Percentiles rank a stretch among this genome's conserved stretches.
These are phyloP conservation scores for Hylaeus volcanicus DNA, from an alignment of 1,140 invertebrate genomes.

Conservation along the genomic window DNA sequence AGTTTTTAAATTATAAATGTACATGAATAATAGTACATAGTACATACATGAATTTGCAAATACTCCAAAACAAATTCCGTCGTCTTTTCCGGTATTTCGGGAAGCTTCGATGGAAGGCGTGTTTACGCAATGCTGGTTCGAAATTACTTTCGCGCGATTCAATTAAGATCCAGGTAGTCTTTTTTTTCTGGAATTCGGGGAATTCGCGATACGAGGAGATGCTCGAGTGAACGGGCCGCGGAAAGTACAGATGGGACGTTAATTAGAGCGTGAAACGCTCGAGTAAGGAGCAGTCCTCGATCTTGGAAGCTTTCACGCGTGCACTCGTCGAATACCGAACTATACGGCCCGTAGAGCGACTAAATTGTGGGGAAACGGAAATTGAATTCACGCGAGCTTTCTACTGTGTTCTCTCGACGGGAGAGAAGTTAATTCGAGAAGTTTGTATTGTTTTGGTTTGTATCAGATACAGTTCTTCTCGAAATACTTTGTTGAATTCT, in stretches of 20 bases:
- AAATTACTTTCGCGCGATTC: neutral
- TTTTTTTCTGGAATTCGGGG: neutral
- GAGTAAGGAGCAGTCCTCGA: slow-evolving; percentile 24
- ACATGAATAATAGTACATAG: no score
- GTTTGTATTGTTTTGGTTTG: slow-evolving; percentile 6
- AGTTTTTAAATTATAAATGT: no score
- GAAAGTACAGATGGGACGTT: slow-evolving; percentile 18
- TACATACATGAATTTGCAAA: no score
- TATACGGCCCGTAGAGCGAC: neutral
- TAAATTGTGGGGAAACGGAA: slow-evolving; percentile 4
- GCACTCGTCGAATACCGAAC: neutral
- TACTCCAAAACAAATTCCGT: neutral
- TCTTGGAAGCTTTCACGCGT: slow-evolving; percentile 25
- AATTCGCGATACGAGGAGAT: slow-evolving; percentile 1
- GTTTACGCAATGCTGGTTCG: neutral
- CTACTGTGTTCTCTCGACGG: neutral
- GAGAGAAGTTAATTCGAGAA: slow-evolving; percentile 4
- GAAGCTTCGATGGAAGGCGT: neutral
- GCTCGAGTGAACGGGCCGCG: neutral
- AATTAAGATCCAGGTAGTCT: neutral
- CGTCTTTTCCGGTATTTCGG: neutral
- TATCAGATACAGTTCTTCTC: no score
- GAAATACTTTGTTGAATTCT: no score
- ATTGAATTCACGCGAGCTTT: neutral
- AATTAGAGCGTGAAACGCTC: slow-evolving; percentile 24